These are phyloP conservation scores for Andrena bicolor DNA, from an alignment of 2,888 invertebrate genomes.

Conservation along the genomic window DNA sequence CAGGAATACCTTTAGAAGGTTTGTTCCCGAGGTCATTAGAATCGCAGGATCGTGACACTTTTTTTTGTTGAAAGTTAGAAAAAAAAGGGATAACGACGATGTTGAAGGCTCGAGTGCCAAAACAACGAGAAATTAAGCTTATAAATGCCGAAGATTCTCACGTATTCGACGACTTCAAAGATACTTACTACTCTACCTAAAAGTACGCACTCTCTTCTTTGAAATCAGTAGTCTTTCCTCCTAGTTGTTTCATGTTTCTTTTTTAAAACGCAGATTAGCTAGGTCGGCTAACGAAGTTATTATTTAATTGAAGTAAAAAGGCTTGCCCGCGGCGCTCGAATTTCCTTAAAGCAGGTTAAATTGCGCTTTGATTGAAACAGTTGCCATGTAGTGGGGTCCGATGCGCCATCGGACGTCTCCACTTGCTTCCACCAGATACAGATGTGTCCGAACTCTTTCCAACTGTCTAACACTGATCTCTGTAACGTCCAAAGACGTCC, in stretches of 20 bases:
- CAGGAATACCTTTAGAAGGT: background rate
- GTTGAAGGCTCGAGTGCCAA: conserved; percentile 63
- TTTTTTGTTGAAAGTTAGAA: conserved; percentile 11
- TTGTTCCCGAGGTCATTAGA: conserved; percentile 1
- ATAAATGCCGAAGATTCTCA: conserved; percentile 63
- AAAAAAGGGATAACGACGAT: conserved; percentile 19
- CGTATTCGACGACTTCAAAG: conserved; percentile 66
- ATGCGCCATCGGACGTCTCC: background rate
- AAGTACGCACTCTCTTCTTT: conserved; percentile 71
- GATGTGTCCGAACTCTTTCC: background rate
- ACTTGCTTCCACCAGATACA: background rate
- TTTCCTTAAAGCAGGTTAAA: conserved; percentile 55
- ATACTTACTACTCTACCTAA: conserved; percentile 69
- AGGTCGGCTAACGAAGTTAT: conserved; percentile 75
- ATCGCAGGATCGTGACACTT: conserved; percentile 26
- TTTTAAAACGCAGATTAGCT: conserved; percentile 72
- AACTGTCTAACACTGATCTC: background rate
- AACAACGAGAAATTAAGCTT: conserved; percentile 37
- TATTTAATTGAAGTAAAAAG: conserved; percentile 73
- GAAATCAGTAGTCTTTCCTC: conserved; percentile 70
- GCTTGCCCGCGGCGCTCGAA: conserved; percentile 61
- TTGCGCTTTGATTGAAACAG: conserved; percentile 55
- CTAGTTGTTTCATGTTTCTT: conserved; percentile 72
- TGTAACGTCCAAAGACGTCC: background rate
- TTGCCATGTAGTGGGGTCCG: conserved; percentile 21